Evolutionary conservation across 2,888 invertebrate species (phyloP).

Genomic region (Agrochola litura): DNA sequence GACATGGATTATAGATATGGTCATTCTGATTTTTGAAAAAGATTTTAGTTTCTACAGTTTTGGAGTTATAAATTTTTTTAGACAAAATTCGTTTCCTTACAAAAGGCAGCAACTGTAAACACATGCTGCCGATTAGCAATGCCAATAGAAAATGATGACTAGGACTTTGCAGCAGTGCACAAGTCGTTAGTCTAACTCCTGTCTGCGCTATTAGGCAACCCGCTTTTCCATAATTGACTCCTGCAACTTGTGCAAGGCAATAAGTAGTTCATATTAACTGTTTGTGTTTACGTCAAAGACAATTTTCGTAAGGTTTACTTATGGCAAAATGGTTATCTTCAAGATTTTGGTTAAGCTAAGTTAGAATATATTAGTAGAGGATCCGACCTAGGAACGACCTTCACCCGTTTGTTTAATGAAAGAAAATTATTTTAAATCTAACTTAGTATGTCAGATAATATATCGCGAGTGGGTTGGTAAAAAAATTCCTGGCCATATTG

Average conservation of each 20-base stretch:
- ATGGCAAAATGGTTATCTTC: neutral
- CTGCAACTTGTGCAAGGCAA: conserved; percentile 46
- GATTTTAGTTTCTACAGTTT: neutral
- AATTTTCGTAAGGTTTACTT: conserved; percentile 16
- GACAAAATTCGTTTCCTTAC: neutral
- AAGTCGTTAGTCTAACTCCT: conserved; percentile 55
- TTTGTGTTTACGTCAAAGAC: conserved; percentile 19
- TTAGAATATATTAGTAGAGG: too few species aligned
- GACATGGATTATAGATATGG: too few species aligned
- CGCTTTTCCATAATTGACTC: conserved; percentile 54
- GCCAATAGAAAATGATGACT: conserved; percentile 55
- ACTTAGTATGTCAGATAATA: too few species aligned
- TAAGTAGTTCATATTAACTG: conserved; percentile 32
- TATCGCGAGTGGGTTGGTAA: too few species aligned
- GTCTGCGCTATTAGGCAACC: conserved; percentile 48
- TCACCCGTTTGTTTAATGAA: too few species aligned
- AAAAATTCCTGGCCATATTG: too few species aligned
- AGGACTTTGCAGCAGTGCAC: conserved; percentile 38
- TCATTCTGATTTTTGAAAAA: too few species aligned
- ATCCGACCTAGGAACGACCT: too few species aligned
- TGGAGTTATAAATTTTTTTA: neutral
- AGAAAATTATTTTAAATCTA: too few species aligned
- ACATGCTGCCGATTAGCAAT: conserved; percentile 39
- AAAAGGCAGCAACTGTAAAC: conserved; percentile 6
- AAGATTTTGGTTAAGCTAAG: neutral